Conservation (phyloP, 2,113 vertebrate species). For the Eupsittula cactorum region DNA sequence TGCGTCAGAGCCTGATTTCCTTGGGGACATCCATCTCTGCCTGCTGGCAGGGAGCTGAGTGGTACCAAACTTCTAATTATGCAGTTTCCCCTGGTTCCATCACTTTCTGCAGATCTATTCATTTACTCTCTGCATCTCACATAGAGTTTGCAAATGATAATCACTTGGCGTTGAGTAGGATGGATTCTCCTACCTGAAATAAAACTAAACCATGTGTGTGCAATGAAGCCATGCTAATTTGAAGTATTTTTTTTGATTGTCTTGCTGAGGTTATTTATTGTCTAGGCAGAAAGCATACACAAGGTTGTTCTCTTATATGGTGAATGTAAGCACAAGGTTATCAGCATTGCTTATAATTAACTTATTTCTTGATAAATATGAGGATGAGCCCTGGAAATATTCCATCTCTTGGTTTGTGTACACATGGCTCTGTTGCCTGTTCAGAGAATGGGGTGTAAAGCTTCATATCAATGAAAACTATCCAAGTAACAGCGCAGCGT, state of each 20-base stretch:
- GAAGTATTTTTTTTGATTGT: not conserved
- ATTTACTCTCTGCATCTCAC: not conserved
- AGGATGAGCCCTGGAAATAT: not conserved
- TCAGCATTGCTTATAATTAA: not conserved
- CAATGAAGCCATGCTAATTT: not conserved
- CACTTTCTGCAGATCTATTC: not conserved
- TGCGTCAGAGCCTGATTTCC: not conserved
- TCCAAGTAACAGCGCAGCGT: rapidly evolving
- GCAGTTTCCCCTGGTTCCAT: not conserved
- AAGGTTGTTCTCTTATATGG: not conserved
- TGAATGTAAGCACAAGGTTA: not conserved
- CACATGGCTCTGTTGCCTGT: not conserved
- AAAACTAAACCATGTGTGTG: not conserved
- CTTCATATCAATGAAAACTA: not conserved
- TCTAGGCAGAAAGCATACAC: not conserved
- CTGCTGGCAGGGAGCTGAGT: not conserved
- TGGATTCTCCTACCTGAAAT: not conserved
- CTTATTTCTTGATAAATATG: not conserved
- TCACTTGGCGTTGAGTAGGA: not conserved
- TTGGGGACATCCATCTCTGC: not conserved
- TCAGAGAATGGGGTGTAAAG: not conserved
- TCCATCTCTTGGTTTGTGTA: not conserved
- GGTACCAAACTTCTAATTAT: not conserved
- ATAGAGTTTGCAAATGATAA: not conserved
- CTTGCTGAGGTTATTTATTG: not conserved